Evolutionary conservation across 2,113 vertebrate genomes (phyloP).

Genomic region (Engraulis encrasicolus): DNA sequence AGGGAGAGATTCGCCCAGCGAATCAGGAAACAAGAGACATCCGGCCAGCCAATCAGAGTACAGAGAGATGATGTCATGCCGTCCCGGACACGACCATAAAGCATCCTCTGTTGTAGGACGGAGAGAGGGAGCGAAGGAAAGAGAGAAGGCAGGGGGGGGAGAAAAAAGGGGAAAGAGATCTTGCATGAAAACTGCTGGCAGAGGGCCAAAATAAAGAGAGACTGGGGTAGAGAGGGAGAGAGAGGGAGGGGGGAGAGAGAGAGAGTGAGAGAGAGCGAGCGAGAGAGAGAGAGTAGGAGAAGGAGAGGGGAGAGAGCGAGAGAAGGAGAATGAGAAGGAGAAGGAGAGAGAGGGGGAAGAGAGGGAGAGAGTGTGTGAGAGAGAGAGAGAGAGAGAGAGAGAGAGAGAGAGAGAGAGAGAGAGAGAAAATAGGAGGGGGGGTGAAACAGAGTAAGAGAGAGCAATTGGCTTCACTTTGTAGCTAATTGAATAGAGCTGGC

Average conservation of each 20-base stretch:
- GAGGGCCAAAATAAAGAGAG: too few species aligned
- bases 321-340: too few species aligned
- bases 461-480: not conserved
- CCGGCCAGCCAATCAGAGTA: slow-evolving; percentile 25
- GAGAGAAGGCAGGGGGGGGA: not conserved
- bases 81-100: not conserved
- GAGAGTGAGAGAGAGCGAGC: not conserved
- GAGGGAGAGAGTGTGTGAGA: too few species aligned
- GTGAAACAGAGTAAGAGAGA: not conserved
- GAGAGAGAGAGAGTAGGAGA: too few species aligned
- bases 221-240: not conserved
- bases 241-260: not conserved
- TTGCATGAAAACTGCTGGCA: slow-evolving; percentile 5
- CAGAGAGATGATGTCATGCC: slow-evolving; percentile 26
- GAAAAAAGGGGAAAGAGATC: not conserved
- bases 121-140: not conserved
- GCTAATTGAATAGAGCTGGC: not conserved
- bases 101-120: slow-evolving; percentile 22
- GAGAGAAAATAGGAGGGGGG: not conserved
- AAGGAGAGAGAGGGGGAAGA: too few species aligned
- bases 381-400: not conserved
- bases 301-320: too few species aligned
- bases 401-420: not conserved
- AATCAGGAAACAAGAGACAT: slow-evolving; percentile 30
- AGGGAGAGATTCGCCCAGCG: slow-evolving; percentile 23